Base-by-base conservation (phyloP, 2,888 invertebrate genomes). In the Brenthis hecate region DNA sequence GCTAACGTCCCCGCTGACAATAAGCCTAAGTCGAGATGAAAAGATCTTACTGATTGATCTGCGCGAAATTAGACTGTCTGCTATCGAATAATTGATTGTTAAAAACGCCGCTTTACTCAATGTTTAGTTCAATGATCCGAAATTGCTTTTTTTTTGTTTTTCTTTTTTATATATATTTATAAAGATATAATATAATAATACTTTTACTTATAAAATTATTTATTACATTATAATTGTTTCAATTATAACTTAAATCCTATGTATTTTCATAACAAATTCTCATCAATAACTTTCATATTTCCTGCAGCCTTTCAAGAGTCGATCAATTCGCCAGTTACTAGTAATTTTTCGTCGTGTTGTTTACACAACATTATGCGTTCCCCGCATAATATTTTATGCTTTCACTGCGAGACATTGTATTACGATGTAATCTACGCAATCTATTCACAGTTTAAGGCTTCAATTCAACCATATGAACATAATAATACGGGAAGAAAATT, bases 331-430 rank as follows among this genome's bases (percentile, higher is more conserved):
- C 43, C 43, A 16, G 16, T 43, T 56, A 43, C 56, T 57, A 43
- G 13, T 47, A 63, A 66, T 60, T 23, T 57, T 60, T 57, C 36
- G 51, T 48, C 2, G 6, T 62, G 56, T 51, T 62, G 56, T 51
- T 23, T 57, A 66, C 56, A 55, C 68, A 56, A 55, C 68, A 56
- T 65, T 47, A 19, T 53, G 57, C 67, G 60, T 58, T 72, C 69
- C 66, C 63, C 67, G 58, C 69, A 19, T 69, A 65, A 66, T 66
- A 60, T 66, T 65, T 63, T 23, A 56, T 63, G 69, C 61, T 63
- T 69, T 69, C 69, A 60, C 60, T 65, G 51, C 48, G 54, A 56
- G 50, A 62, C 48, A 60, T 55, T 56, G 66, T 56, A 69, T 69
- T 69, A 50, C 65, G n/a, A 55, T 58, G 48, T 58, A 54, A 54